These are phyloP conservation scores for Pycnomerus fuliginosus DNA, from an alignment of 2,888 invertebrate genomes.

Conservation along the genomic window DNA sequence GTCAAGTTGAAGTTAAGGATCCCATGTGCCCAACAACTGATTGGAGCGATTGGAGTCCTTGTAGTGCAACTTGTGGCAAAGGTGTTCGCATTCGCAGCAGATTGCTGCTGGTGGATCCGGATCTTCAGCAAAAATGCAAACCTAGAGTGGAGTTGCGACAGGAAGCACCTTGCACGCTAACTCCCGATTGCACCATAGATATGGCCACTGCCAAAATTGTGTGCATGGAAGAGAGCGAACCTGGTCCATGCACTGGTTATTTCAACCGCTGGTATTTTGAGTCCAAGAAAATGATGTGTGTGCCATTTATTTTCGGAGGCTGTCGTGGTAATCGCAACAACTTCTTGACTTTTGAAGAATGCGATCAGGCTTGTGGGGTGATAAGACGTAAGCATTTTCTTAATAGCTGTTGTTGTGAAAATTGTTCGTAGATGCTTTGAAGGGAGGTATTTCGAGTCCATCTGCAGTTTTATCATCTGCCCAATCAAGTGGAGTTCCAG, in stretches of 20 bases:
- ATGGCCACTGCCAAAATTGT: constrained; percentile 80
- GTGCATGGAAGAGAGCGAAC: constrained; percentile 75
- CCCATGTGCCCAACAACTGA: constrained; percentile 75
- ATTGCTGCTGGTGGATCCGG: constrained; percentile 66
- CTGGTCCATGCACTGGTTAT: constrained; percentile 85
- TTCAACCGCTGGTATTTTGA: constrained; percentile 90
- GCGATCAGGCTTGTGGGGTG: constrained; percentile 67
- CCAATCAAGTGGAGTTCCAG: constrained; percentile 18
- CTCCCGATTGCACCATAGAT: constrained; percentile 69
- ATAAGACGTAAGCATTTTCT: constrained; percentile 55
- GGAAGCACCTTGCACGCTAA: constrained; percentile 68
- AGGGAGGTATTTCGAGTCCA: constrained; percentile 8
- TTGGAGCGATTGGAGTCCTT: constrained; percentile 93
- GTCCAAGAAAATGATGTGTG: constrained; percentile 70
- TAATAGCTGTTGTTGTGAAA: background rate
- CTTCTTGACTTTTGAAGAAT: constrained; percentile 79
- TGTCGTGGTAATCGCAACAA: constrained; percentile 91
- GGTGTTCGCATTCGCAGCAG: constrained; percentile 76
- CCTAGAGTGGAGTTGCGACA: constrained; percentile 71
- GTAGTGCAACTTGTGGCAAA: constrained; percentile 84
- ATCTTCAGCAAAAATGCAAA: constrained; percentile 65
- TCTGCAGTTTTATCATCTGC: constrained; percentile 4
- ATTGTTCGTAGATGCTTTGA: constrained; percentile 14
- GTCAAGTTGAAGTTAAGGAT: constrained; percentile 56
- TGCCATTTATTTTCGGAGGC: constrained; percentile 85